A percentile compares a stretch with the other conserved stretches of the same genome.
phyloP scores from a whole-genome alignment of 2,113 vertebrate genomes.

The Montifringilla adamsi region DNA sequence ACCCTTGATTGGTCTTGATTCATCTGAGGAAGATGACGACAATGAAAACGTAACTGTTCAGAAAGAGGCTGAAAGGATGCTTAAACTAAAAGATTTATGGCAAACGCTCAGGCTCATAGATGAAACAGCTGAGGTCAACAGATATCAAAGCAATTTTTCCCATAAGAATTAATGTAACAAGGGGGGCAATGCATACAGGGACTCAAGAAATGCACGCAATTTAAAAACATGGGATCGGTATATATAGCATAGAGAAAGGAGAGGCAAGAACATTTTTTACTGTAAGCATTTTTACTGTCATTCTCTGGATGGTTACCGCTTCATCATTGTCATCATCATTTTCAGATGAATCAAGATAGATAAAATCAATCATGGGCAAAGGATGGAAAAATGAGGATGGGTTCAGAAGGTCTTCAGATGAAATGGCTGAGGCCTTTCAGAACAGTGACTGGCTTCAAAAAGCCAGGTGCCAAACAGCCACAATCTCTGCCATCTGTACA shows the following conservation, averaged over 20 bases:
- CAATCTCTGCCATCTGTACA: not conserved
- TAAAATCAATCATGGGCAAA: not conserved
- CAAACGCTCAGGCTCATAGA: not conserved
- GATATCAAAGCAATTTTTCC: constrained; percentile 23
- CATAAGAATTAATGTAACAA: constrained; percentile 42
- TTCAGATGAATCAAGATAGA: constrained; percentile 36
- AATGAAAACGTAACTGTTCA: constrained; percentile 28
- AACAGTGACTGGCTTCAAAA: not conserved
- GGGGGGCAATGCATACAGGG: constrained; percentile 1
- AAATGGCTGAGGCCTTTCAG: not conserved
- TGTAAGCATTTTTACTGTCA: constrained; percentile 18
- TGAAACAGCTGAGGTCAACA: constrained; percentile 49
- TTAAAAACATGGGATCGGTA: not conserved
- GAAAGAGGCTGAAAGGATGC: constrained; percentile 11
- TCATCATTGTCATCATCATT: constrained; percentile 51
- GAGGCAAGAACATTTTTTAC: constrained; percentile 25
- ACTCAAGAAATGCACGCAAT: not conserved
- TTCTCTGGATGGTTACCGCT: not conserved
- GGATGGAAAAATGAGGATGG: not conserved
- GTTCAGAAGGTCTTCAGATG: not conserved
- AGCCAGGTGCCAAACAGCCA: not conserved
- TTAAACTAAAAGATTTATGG: constrained; percentile 35
- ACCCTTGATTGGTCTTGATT: constrained; percentile 43
- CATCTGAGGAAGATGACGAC: constrained; percentile 35
- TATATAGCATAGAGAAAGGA: not conserved